Percentiles rank a stretch among this genome's conserved stretches.
Evolutionary conservation across 2,113 vertebrate species (phyloP).

Genomic region (Sakesphorus luctuosus): DNA sequence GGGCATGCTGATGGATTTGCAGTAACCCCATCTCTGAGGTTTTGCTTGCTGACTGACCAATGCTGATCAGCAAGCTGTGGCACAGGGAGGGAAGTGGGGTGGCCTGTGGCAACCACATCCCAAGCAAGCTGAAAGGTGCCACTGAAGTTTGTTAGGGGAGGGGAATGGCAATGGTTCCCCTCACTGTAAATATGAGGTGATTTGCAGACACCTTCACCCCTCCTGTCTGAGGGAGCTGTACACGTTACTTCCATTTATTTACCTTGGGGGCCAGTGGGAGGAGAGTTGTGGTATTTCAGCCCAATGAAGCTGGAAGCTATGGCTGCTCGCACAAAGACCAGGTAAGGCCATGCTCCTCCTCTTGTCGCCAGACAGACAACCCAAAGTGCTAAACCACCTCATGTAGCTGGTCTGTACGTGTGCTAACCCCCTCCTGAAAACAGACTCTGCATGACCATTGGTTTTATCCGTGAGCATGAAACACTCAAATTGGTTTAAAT

Average conservation of each 20-base stretch:
- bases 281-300: neutral
- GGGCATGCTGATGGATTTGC: neutral
- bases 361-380: neutral
- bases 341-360: fast-evolving
- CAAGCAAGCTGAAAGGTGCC: neutral
- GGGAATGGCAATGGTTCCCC: fast-evolving
- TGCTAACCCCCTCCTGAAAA: neutral
- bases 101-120: neutral
- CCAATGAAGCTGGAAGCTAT: neutral
- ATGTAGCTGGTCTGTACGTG: neutral
- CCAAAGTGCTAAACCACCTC: neutral
- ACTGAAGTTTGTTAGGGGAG: neutral
- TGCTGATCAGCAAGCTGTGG: neutral
- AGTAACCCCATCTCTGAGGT: fast-evolving
- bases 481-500: neutral
- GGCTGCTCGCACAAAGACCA: neutral
- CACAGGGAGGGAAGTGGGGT: neutral
- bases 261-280: neutral
- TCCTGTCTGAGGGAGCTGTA: neutral
- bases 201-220: neutral
- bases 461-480: neutral
- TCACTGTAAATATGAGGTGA: neutral
- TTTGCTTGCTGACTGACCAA: fast-evolving
- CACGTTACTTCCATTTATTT: neutral
- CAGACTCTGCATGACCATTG: neutral